phyloP scores from a whole-genome alignment of 2,797 vertebrate species.

The Geotrypetes seraphini region DNA sequence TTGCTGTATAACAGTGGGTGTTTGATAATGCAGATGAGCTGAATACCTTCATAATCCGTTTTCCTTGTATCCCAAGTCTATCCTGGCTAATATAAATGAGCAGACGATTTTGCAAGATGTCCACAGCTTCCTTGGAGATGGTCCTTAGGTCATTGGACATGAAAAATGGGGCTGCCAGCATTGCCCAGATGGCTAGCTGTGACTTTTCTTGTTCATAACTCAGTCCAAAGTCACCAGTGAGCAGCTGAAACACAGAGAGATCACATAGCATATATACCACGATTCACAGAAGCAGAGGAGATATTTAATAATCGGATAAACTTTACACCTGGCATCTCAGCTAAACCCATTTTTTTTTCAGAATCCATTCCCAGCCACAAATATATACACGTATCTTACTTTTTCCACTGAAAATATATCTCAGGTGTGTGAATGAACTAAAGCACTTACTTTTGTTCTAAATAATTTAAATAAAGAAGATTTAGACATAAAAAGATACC shows the following conservation, averaged over 20 bases:
- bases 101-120: conserved; percentile 20
- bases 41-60: conserved; percentile 3
- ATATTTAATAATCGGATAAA: too few relatives aligned
- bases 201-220: conserved; percentile 12
- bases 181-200: conserved; percentile 15
- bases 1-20: not conserved
- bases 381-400: too few relatives aligned
- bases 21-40: not conserved
- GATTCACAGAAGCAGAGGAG: too few relatives aligned
- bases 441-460: too few relatives aligned
- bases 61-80: conserved; percentile 8
- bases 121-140: conserved; percentile 9
- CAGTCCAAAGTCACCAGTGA: conserved; percentile 24
- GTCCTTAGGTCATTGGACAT: conserved; percentile 16
- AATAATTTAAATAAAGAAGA: too few relatives aligned
- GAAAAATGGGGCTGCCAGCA: conserved; percentile 19
- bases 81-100: conserved; percentile 18
- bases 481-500: too few relatives aligned
- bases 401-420: too few relatives aligned
- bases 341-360: too few relatives aligned
- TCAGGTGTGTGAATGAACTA: too few relatives aligned
- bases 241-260: conserved; percentile 7
- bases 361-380: too few relatives aligned
- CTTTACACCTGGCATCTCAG: too few relatives aligned
- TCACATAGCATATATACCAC: too few relatives aligned